phyloP scores from a whole-genome alignment of 2,888 invertebrate genomes.

The Scrobipalpa atriplicella region DNA sequence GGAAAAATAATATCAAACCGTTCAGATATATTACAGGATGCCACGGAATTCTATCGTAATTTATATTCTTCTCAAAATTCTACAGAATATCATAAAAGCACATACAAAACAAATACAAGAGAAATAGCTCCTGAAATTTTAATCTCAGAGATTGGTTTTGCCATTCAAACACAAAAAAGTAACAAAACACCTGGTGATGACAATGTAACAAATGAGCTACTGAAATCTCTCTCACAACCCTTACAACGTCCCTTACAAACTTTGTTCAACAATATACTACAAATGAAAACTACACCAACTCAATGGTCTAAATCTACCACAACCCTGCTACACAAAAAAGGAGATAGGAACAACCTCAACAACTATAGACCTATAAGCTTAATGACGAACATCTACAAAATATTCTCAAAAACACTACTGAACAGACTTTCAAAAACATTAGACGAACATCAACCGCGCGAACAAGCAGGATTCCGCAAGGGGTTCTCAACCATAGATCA shows the following conservation, averaged over 20 bases:
- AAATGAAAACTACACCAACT: neutral
- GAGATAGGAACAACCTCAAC: neutral
- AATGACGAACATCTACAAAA: neutral
- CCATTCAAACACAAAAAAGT: neutral
- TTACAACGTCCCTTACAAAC: neutral
- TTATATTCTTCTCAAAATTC: neutral
- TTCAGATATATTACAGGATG: neutral
- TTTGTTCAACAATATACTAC: neutral
- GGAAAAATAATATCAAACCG: neutral
- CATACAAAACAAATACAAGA: neutral
- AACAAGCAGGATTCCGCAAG: neutral
- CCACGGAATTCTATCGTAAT: neutral
- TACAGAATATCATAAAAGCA: neutral
- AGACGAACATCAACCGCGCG: neutral
- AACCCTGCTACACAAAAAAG: neutral
- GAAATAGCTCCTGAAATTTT: neutral
- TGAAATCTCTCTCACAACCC: neutral
- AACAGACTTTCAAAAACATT: neutral
- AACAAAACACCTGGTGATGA: conserved; percentile 9
- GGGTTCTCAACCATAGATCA: neutral
- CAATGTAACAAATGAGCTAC: conserved; percentile 17
- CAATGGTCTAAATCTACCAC: conserved; percentile 13
- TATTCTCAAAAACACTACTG: neutral
- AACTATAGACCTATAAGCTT: neutral
- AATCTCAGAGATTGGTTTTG: neutral